Evolutionary conservation across 2,113 vertebrate genomes (phyloP).

Genomic region (Jacana jacana): DNA sequence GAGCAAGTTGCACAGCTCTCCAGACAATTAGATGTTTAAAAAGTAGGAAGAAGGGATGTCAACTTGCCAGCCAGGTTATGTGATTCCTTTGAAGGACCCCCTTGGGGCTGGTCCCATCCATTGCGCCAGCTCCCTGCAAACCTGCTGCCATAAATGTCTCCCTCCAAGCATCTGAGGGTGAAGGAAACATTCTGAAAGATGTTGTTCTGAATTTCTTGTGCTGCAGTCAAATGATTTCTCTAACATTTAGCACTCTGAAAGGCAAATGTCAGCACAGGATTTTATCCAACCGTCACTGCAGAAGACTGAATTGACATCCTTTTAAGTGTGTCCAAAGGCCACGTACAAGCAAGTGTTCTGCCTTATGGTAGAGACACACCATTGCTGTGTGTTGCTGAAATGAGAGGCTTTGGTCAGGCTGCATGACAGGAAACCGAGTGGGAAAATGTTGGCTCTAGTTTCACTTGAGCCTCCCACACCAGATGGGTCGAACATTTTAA

Average conservation of each 20-base stretch:
- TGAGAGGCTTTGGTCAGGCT: constrained; percentile 1
- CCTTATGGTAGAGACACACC: constrained; percentile 2
- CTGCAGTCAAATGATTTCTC: neutral
- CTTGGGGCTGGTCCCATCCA: neutral
- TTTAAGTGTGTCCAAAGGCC: neutral
- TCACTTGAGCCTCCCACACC: constrained; percentile 3
- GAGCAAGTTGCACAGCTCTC: neutral
- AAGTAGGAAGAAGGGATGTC: neutral
- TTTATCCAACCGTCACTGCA: neutral
- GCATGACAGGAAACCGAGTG: constrained; percentile 29
- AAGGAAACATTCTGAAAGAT: neutral
- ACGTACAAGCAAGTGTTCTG: neutral
- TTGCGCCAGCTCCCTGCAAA: neutral
- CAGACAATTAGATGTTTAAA: neutral
- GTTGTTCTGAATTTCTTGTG: neutral
- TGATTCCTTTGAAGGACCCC: neutral
- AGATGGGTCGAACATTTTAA: constrained; percentile 37
- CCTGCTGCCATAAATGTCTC: neutral
- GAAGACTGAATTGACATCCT: neutral
- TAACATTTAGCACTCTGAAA: neutral
- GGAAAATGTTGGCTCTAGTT: constrained; percentile 1
- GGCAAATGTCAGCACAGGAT: constrained; percentile 1
- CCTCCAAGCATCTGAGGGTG: rapidly evolving
- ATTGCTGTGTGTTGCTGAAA: neutral
- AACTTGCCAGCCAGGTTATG: neutral